Base-by-base conservation (phyloP, 2,888 invertebrate genomes). In the Venustoraphidia nigricollis region DNA sequence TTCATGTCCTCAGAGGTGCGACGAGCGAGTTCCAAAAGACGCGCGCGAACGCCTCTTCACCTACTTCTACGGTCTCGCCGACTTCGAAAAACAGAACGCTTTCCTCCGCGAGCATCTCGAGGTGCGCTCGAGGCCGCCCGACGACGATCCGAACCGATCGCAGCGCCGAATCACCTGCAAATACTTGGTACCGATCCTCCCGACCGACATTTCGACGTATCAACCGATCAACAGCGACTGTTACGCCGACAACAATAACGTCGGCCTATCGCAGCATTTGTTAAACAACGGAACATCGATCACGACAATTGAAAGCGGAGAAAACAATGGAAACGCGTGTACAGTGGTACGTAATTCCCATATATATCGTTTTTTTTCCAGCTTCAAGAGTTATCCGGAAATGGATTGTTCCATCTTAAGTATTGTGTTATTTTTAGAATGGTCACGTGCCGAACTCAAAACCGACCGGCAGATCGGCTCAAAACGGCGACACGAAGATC, bases 1-100 rank as follows among this genome's bases (percentile, higher is more conserved):
- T 58, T 67, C 68, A 52, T 73, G 73, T 55, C 72, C 72, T 10
- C 72, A 72, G 62, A 69, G 68, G 63, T 73, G 73, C 60, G 69
- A 69, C 55, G 67, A 69, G 49, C 63, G 69, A 53, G 67, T 72
- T 52, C 66, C 70, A 36, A 54, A 58, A 48, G 68, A 68, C 52
- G 63, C 67, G 37, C 63, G 70, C 41, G 64, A 67, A 46, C 61
- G 62, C 41, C 63, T 73, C n/a, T 71, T 71, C 56, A 58, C 62
- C 39, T 66, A 70, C 53, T 73, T 72, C 57, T 69, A 69, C 57
- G 68, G 66, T 47, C 59, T 73, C 48, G 68, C 66, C 44, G 71
- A 71, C 54, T 67, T 70, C 48, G 67, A 68, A 54, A 57, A 61
- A 48, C 72, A 73, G 55, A 72, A 72, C 54, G 64, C 65, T 49